These are phyloP conservation scores for Coptodon bakossiorum DNA, from an alignment of 2,113 vertebrate species.

Conservation along the genomic window DNA sequence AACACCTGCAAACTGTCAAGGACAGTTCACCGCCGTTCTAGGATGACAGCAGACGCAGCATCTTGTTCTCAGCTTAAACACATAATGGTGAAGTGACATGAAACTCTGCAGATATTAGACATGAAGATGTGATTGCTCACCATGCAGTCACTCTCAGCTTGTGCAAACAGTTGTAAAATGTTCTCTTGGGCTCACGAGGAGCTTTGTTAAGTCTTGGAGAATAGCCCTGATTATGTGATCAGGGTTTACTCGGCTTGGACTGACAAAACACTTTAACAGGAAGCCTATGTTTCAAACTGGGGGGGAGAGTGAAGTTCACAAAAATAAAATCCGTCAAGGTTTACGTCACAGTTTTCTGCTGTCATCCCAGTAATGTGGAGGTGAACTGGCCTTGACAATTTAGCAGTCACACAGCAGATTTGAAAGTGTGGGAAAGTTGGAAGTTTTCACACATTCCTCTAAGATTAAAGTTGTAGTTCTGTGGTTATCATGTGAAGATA, in stretches of 20 bases:
- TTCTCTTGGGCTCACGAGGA: not conserved
- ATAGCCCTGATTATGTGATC: not conserved
- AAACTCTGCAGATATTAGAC: not conserved
- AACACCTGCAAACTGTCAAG: not conserved
- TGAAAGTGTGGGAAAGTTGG: not conserved
- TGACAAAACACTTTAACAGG: not conserved
- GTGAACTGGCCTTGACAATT: not conserved
- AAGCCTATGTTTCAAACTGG: not conserved
- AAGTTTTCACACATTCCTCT: not conserved
- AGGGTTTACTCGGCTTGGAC: not conserved
- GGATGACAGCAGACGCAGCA: not conserved
- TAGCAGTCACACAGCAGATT: not conserved
- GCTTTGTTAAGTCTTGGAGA: not conserved
- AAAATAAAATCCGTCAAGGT: not conserved
- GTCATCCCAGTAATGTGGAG: not conserved
- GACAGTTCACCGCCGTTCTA: not conserved
- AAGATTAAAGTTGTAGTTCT: not conserved
- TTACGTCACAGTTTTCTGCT: not conserved
- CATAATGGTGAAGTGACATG: not conserved
- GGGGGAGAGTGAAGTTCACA: not conserved
- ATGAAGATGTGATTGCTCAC: not conserved
- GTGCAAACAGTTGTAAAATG: not conserved
- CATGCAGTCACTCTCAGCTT: not conserved
- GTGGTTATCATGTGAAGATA: not conserved
- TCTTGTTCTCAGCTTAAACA: not conserved